Percentiles rank a stretch among this genome's conserved stretches.
Evolutionary conservation across 2,797 vertebrate species (phyloP).

Genomic region (Poeciliopsis infans): DNA sequence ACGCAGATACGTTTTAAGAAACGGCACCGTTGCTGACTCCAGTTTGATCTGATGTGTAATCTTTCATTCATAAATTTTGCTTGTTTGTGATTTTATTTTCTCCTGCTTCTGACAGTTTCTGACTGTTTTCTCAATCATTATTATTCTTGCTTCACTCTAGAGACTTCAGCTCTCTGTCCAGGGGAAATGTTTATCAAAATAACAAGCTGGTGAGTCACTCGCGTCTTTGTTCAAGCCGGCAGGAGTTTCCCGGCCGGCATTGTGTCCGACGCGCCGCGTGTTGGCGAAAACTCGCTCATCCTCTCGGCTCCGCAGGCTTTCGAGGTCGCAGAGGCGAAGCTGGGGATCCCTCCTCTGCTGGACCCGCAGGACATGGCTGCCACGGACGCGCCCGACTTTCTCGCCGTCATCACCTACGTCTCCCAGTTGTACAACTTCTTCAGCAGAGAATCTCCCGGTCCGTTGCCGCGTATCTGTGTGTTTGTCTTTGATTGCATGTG

Average conservation of each 20-base stretch:
- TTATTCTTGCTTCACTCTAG: conserved; percentile 67
- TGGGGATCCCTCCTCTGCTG: conserved; percentile 89
- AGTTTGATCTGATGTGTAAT: not conserved
- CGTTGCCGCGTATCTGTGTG: conserved; percentile 3
- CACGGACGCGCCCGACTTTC: conserved; percentile 83
- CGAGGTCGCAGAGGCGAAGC: conserved; percentile 85
- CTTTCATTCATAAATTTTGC: not conserved
- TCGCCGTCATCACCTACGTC: conserved; percentile 90
- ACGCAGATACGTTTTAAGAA: too few relatives aligned
- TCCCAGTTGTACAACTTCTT: conserved; percentile 89
- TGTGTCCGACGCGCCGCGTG: not conserved
- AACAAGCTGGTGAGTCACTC: conserved; percentile 88
- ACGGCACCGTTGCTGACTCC: too few relatives aligned
- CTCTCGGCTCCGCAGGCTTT: conserved; percentile 64
- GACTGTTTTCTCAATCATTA: not conserved
- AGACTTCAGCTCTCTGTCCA: conserved; percentile 89
- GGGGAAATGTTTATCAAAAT: conserved; percentile 88
- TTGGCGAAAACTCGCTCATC: not conserved
- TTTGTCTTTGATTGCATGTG: not conserved
- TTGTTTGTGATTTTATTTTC: not conserved
- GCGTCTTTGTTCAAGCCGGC: not conserved
- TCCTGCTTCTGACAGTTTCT: not conserved
- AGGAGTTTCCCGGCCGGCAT: not conserved
- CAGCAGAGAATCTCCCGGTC: conserved; percentile 62
- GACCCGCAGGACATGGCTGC: conserved; percentile 88